Conservation (phyloP, 1,140 invertebrate species). For the Drosophila pandora region DNA sequence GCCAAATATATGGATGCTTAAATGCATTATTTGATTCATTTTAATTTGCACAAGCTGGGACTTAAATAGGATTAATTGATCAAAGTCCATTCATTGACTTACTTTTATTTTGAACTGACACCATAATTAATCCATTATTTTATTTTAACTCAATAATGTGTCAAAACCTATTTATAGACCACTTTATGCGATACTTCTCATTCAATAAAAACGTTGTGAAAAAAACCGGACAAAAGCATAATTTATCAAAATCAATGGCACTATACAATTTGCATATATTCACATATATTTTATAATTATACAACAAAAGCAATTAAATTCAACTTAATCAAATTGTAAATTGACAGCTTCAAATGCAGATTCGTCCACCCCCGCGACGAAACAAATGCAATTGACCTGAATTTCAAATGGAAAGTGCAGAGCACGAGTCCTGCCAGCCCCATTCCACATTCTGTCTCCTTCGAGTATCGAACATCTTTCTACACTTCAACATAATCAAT, state of each 20-base stretch:
- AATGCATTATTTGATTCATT: constrained; percentile 7
- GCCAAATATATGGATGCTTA: constrained; percentile 20
- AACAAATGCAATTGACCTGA: constrained; percentile 65
- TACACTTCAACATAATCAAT: constrained; percentile 34
- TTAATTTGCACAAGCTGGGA: constrained; percentile 6
- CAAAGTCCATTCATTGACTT: constrained; percentile 14
- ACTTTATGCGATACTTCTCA: constrained; percentile 37
- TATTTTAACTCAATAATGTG: constrained; percentile 17
- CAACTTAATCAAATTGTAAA: constrained; percentile 76
- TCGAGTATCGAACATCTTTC: constrained; percentile 35
- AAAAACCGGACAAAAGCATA: constrained; percentile 38
- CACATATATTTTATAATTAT: constrained; percentile 64
- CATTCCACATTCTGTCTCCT: constrained; percentile 13
- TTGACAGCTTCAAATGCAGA: constrained; percentile 71
- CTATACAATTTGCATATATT: constrained; percentile 55
- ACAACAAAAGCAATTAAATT: constrained; percentile 75
- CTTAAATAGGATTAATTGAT: constrained; percentile 17
- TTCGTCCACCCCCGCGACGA: constrained; percentile 11
- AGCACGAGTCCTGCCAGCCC: constrained; percentile 19
- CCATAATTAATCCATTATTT: constrained; percentile 50
- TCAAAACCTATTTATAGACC: constrained; percentile 30
- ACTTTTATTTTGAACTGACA: constrained; percentile 8
- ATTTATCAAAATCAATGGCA: constrained; percentile 67
- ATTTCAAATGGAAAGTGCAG: constrained; percentile 47
- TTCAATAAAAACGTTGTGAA: constrained; percentile 23